A percentile compares a stretch with the other conserved stretches of the same genome.
These are phyloP conservation scores for Eilema sororculum DNA, from an alignment of 2,888 invertebrate genomes.

Conservation along the genomic window DNA sequence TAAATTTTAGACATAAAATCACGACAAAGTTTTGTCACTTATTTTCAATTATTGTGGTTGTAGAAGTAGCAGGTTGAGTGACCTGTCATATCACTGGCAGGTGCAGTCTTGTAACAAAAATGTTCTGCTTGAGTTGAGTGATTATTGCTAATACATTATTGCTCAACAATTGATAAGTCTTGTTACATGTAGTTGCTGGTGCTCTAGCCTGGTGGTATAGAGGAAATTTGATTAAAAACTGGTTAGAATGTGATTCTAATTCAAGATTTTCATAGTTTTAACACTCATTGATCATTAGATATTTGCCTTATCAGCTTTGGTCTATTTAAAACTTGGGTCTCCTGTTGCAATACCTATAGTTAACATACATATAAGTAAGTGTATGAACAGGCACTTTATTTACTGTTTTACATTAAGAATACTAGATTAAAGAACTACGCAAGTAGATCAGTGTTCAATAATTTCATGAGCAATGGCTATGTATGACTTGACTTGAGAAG, in stretches of 20 bases:
- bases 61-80: neutral
- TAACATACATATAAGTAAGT: no score
- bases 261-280: neutral
- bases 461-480: neutral
- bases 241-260: neutral
- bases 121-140: constrained; percentile 2
- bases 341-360: no score
- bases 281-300: neutral
- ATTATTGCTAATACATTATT: neutral
- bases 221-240: neutral
- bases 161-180: neutral
- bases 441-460: neutral
- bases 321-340: neutral
- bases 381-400: neutral
- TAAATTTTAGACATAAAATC: neutral
- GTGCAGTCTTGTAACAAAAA: neutral
- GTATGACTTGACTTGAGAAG: neutral
- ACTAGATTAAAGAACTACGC: neutral
- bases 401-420: neutral
- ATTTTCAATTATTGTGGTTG: constrained; percentile 1
- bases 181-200: neutral
- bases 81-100: neutral
- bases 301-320: no score
- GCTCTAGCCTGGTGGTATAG: neutral
- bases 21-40: neutral